Evolutionary conservation across 37 sponge, comb jelly and placozoan genomes (phyloP), one percentile per base, ranked within the genome.

Genomic region (Aphrocallistes beatrix): DNA sequence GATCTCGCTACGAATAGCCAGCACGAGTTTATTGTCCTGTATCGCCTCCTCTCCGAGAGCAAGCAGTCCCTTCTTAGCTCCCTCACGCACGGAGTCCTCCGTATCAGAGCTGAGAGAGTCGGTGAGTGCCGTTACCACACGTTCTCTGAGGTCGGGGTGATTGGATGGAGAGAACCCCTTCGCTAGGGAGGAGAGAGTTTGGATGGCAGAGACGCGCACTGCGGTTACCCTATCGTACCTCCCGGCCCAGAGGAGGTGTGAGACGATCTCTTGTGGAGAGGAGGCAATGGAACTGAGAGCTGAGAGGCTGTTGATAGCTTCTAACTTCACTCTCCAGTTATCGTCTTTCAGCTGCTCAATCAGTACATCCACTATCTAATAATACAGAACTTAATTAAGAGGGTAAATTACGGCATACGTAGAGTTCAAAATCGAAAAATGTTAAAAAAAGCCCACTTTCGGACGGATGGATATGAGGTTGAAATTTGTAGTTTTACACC

Each of bases 321-420:
- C 88, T 38, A 88, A 92, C 75, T 90, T 93, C 28, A 95, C 86
- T 45, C 81, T 90, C 89, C 91, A 88, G 51, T 34, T 86, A 13
- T 87, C 75, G 50, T 93, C 90, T 13, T 87, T 81, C 48, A 92
- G 38, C 40, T 90, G 89, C 9, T 37, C n/a, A 0, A 86, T n/a
- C 38, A 95, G 51, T 30, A 82, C 51, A 16, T 86, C 75, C 25
- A 60, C 28, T 32, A 60, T 60, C 75, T 50, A 17, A 84, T 42
- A 60, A 60, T 3, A n/a, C n/a, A n/a, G n/a, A n/a, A n/a, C n/a
- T n/a, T n/a, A n/a, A n/a, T n/a, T n/a, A n/a, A n/a, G n/a, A n/a
- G n/a, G n/a, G n/a, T n/a, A n/a, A n/a, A n/a, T n/a, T n/a, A n/a
- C n/a, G n/a, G n/a, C n/a, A n/a, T n/a, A n/a, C n/a, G n/a, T n/a